A percentile compares a stretch with the other conserved stretches of the same genome.
Conservation (phyloP, 2,113 vertebrate species). For the Sciurus niger region DNA sequence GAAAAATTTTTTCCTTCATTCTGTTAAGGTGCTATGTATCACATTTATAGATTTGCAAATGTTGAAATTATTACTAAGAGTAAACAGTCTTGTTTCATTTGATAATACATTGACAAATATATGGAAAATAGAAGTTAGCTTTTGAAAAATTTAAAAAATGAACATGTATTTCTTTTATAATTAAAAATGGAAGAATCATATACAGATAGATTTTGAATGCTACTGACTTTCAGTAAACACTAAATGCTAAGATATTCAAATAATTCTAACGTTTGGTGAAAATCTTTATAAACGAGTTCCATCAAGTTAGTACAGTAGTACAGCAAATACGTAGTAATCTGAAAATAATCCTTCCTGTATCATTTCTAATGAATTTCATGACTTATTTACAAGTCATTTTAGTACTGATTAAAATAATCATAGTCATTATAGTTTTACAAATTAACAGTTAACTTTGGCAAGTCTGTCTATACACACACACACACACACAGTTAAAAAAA, state of each 20-base stretch:
- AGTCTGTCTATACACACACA: not conserved
- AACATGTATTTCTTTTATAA: not conserved
- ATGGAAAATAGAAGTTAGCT: not conserved
- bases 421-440: not conserved
- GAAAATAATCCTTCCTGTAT: not conserved
- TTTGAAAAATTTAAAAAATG: conserved; percentile 47
- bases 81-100: not conserved
- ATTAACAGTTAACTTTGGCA: conserved; percentile 2
- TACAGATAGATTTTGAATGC: conserved; percentile 9
- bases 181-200: too few relatives aligned
- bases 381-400: not conserved
- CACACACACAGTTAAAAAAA: not conserved
- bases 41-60: not conserved
- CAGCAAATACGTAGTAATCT: not conserved
- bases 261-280: not conserved
- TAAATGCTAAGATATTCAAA: not conserved
- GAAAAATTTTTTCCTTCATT: not conserved
- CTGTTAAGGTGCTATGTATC: not conserved
- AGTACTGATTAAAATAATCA: not conserved
- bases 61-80: not conserved
- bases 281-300: not conserved
- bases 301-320: not conserved
- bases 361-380: not conserved
- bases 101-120: not conserved
- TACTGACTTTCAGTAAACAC: not conserved